Evolutionary conservation across 2,888 invertebrate species (phyloP).

Genomic region (Archips crataeganus): DNA sequence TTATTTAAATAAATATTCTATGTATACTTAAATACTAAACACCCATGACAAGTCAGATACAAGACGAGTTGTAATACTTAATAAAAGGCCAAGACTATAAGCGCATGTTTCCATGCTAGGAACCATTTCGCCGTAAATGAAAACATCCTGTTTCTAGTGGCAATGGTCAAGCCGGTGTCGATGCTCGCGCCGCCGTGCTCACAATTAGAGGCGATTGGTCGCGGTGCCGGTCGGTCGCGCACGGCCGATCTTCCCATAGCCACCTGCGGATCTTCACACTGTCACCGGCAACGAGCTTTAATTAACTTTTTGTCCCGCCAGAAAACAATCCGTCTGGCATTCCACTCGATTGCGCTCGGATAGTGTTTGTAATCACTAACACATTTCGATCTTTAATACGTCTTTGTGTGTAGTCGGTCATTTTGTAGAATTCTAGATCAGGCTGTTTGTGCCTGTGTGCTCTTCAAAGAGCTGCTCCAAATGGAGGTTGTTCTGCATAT

Average conservation of each 20-base stretch:
- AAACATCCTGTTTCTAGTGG: conserved; percentile 41
- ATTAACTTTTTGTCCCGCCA: conserved; percentile 79
- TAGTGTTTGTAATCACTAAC: conserved; percentile 17
- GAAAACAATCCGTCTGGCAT: conserved; percentile 68
- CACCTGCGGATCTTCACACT: conserved; percentile 67
- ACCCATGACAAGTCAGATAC: too few relatives aligned
- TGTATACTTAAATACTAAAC: too few relatives aligned
- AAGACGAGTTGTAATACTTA: neutral
- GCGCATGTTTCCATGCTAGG: neutral
- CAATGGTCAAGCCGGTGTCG: conserved; percentile 53
- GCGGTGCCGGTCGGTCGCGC: conserved; percentile 78
- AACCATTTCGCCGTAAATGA: conserved; percentile 26
- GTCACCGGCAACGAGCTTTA: conserved; percentile 64
- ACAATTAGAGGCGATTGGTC: conserved; percentile 83
- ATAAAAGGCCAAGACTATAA: neutral
- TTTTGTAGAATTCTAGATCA: neutral
- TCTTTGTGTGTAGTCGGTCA: neutral
- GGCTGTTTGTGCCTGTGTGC: neutral
- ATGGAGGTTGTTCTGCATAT: neutral
- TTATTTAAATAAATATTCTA: too few relatives aligned
- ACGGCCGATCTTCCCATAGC: conserved; percentile 84
- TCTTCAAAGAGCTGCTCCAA: neutral
- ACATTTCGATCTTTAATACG: conserved; percentile 7
- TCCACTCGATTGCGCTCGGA: conserved; percentile 53
- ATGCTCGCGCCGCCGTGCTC: conserved; percentile 48